A percentile compares a stretch with the other conserved stretches of the same genome.
These are phyloP conservation scores for Xiphorhynchus erythropygius DNA, from an alignment of 2,797 vertebrate genomes.

Conservation along the genomic window DNA sequence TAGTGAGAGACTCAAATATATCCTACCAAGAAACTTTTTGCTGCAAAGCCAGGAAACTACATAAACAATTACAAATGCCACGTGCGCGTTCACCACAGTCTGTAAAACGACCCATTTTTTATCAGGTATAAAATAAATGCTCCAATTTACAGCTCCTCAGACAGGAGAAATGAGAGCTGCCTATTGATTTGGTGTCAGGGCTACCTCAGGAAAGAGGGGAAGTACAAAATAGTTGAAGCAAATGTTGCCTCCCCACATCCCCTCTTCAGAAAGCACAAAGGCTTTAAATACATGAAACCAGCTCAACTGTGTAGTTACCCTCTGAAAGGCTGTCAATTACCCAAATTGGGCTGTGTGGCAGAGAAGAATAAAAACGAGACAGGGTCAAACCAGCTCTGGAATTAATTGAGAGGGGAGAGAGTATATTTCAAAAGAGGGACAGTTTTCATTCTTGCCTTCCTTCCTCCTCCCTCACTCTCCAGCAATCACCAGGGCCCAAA, in stretches of 20 bases:
- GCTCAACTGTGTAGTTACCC: neutral
- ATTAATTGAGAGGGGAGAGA: neutral
- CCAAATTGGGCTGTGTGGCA: neutral
- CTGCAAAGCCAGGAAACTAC: neutral
- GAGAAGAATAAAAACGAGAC: neutral
- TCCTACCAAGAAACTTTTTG: neutral
- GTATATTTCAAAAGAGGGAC: neutral
- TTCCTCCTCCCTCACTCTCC: neutral
- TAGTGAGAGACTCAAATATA: neutral
- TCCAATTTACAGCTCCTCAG: neutral
- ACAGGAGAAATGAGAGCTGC: neutral
- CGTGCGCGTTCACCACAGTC: neutral
- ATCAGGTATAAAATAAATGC: neutral
- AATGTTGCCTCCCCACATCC: neutral
- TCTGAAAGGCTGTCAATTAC: slow-evolving; percentile 31
- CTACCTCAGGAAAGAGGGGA: neutral
- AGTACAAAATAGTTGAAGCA: neutral
- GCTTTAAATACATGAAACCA: neutral
- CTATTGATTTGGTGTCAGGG: slow-evolving; percentile 27
- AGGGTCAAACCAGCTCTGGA: neutral
- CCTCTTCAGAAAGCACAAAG: slow-evolving; percentile 17
- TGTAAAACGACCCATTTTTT: neutral
- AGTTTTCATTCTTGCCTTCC: neutral
- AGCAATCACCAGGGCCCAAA: slow-evolving; percentile 56
- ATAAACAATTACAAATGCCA: neutral